These are phyloP conservation scores for Lepus europaeus DNA, from an alignment of 2,113 vertebrate genomes.

Conservation along the genomic window DNA sequence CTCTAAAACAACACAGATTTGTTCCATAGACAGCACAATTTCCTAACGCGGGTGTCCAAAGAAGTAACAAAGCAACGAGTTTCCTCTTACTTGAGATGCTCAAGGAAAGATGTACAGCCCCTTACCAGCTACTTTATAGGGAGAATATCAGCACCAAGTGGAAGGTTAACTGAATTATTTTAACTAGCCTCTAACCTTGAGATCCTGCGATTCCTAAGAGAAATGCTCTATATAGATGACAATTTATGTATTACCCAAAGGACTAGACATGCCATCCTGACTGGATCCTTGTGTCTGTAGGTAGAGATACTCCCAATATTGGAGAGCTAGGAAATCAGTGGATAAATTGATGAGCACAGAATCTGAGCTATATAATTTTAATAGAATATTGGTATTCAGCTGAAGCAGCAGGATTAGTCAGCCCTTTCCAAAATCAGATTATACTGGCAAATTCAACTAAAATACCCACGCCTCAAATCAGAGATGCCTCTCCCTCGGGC, in stretches of 20 bases:
- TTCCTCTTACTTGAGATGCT: conserved; percentile 47
- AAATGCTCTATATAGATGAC: not conserved
- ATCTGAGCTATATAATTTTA: conserved; percentile 42
- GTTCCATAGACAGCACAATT: conserved; percentile 45
- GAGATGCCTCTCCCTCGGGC: not conserved
- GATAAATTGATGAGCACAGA: conserved; percentile 7
- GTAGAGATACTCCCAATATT: not conserved
- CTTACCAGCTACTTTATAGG: not conserved
- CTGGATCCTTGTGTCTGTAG: not conserved
- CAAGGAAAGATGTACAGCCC: not conserved
- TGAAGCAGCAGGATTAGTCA: conserved; percentile 4
- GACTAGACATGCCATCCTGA: conserved; percentile 3
- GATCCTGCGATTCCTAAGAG: conserved; percentile 25
- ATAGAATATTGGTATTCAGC: conserved; percentile 32
- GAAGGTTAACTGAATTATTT: conserved; percentile 31
- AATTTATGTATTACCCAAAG: not conserved
- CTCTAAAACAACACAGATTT: conserved; percentile 29
- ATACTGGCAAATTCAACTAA: conserved; percentile 48
- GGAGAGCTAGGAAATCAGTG: not conserved
- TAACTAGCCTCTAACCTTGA: not conserved
- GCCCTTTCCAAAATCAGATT: conserved; percentile 23
- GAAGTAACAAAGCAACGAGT: conserved; percentile 28
- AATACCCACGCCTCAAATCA: conserved; percentile 43
- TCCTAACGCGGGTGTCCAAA: conserved; percentile 52
- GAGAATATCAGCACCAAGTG: conserved; percentile 43